Conservation (phyloP, 92 coral and sea anemone species). For the Porites lobata region DNA sequence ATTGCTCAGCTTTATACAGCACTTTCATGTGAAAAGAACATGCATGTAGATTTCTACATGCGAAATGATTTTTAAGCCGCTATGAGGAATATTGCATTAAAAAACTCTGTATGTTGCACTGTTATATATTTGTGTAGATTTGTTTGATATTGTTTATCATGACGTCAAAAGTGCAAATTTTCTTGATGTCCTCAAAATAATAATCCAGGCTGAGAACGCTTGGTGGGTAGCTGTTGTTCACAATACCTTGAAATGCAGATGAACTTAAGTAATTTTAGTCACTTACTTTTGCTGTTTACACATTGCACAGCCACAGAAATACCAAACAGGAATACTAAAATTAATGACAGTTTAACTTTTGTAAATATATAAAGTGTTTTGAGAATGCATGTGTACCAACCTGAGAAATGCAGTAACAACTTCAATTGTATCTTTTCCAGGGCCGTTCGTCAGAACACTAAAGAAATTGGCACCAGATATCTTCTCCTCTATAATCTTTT, state of each 20-base stretch:
- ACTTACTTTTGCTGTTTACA: neutral
- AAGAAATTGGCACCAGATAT: slow-evolving; percentile 52
- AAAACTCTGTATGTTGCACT: slow-evolving; percentile 7
- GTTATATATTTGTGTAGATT: neutral
- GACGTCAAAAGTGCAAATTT: slow-evolving; percentile 11
- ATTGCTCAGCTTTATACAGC: neutral
- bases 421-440: slow-evolving; percentile 64
- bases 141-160: neutral
- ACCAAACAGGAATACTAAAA: neutral
- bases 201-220: slow-evolving; percentile 3
- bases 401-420: slow-evolving; percentile 59
- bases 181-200: slow-evolving; percentile 5
- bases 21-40: neutral
- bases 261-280: neutral
- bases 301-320: neutral
- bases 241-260: neutral
- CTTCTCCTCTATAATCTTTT: slow-evolving; percentile 34
- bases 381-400: slow-evolving; percentile 4
- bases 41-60: neutral
- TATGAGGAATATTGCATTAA: neutral
- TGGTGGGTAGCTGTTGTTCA: slow-evolving; percentile 14
- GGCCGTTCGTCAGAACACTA: slow-evolving; percentile 61
- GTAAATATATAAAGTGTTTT: neutral
- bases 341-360: neutral
- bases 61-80: slow-evolving; percentile 13